Evolutionary conservation across 2,113 vertebrate species (phyloP).

Genomic region (Cairina moschata): DNA sequence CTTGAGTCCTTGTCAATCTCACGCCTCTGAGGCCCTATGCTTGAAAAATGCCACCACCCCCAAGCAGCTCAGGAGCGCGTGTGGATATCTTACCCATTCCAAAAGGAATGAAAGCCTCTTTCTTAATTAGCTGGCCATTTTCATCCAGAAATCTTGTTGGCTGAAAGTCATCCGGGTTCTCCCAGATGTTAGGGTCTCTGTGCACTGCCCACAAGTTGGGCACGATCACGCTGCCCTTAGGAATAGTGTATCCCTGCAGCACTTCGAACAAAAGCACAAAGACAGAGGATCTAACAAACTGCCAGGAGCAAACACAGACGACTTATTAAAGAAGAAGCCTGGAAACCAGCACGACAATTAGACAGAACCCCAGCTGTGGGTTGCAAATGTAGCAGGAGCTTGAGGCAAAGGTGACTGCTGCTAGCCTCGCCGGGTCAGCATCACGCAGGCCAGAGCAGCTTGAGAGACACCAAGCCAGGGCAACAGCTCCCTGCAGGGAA

Average conservation of each 20-base stretch:
- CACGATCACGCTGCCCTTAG: constrained; percentile 88
- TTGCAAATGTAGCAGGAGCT: not conserved
- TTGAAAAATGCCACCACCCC: not conserved
- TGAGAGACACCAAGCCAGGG: not conserved
- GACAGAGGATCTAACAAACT: not conserved
- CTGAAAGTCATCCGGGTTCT: constrained; percentile 87
- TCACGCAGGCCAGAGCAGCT: not conserved
- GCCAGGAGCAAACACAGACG: not conserved
- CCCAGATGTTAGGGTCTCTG: constrained; percentile 90
- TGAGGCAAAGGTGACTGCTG: not conserved
- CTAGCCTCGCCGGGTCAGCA: not conserved
- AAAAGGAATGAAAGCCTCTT: constrained; percentile 92
- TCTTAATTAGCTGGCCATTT: constrained; percentile 87
- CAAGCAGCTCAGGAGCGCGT: not conserved
- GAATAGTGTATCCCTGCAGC: constrained; percentile 91
- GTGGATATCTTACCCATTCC: constrained; percentile 86
- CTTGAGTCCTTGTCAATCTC: not conserved
- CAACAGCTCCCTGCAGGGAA: not conserved
- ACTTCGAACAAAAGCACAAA: constrained; percentile 73
- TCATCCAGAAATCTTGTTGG: constrained; percentile 89
- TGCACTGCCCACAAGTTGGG: constrained; percentile 94
- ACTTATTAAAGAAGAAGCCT: not conserved
- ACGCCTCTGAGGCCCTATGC: rapidly evolving
- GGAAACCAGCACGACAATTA: not conserved
- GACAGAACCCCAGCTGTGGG: not conserved